phyloP scores from a whole-genome alignment of 2,888 invertebrate species.

The Amorpha juglandis region DNA sequence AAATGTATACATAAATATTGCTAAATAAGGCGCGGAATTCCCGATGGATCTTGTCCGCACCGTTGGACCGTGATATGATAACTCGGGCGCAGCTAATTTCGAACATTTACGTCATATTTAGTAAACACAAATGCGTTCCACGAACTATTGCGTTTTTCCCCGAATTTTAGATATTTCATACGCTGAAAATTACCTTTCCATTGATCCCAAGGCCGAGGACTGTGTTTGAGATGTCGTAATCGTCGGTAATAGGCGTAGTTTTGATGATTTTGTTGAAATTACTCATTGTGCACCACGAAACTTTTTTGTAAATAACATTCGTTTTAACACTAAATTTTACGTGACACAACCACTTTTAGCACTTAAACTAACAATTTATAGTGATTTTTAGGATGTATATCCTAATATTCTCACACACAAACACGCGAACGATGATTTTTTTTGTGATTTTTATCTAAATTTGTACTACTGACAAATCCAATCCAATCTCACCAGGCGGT shows the following conservation, averaged over 20 bases:
- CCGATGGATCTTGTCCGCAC: background rate
- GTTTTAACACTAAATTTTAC: constrained; percentile 40
- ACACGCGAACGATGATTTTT: constrained; percentile 24
- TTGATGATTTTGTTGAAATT: constrained; percentile 85
- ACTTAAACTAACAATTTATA: constrained; percentile 26
- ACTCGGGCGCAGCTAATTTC: constrained; percentile 47
- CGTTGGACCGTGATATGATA: background rate
- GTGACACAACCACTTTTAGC: constrained; percentile 41
- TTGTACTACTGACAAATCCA: constrained; percentile 48
- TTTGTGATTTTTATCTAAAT: constrained; percentile 45
- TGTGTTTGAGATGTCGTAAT: constrained; percentile 95
- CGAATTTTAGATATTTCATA: constrained; percentile 24
- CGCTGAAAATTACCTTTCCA: constrained; percentile 88
- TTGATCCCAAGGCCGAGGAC: constrained; percentile 99
- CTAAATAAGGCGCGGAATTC: background rate
- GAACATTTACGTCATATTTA: constrained; percentile 55
- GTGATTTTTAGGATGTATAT: background rate
- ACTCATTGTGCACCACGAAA: constrained; percentile 63
- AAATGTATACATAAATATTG: background rate
- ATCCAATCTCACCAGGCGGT: constrained; percentile 31
- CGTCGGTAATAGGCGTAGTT: constrained; percentile 92
- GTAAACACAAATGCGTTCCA: constrained; percentile 51
- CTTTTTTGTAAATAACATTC: constrained; percentile 45
- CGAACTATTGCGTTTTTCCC: constrained; percentile 30
- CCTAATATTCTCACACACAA: constrained; percentile 11